Percentiles rank a stretch among this genome's conserved stretches.
Evolutionary conservation across 1,140 invertebrate genomes (phyloP).

Genomic region (Popillia japonica): DNA sequence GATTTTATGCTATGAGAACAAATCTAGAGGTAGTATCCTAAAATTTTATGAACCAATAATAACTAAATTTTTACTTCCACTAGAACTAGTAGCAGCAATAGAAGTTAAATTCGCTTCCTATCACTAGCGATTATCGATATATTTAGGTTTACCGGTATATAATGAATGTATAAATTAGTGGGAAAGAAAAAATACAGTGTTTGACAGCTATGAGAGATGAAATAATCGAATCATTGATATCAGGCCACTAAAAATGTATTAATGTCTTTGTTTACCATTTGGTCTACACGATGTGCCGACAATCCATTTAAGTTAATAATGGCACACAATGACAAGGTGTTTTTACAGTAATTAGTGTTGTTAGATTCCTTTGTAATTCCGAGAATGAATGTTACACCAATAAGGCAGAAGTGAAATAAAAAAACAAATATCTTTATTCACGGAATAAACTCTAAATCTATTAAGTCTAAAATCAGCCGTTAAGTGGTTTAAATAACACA

Average conservation of each 20-base stretch:
- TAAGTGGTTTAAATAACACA: not conserved
- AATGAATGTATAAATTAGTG: no score
- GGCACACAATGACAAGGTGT: not conserved
- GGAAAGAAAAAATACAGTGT: no score
- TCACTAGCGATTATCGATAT: no score
- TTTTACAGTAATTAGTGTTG: constrained; percentile 9
- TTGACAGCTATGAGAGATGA: not conserved
- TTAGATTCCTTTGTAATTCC: constrained; percentile 17
- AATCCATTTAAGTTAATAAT: not conserved
- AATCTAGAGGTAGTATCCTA: no score
- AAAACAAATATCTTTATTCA: not conserved
- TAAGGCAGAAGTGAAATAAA: not conserved
- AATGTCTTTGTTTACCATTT: not conserved
- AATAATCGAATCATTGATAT: not conserved
- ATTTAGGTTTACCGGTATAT: no score
- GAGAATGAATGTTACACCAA: not conserved
- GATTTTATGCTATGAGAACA: no score
- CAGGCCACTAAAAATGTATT: not conserved
- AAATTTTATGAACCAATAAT: no score
- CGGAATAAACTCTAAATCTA: not conserved
- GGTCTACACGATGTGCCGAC: not conserved
- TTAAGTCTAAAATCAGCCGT: not conserved
- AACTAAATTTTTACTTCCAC: no score
- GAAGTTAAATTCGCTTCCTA: no score
- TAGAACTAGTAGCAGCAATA: no score